These are phyloP conservation scores for Yponomeuta plumbellus DNA, from an alignment of 2,888 invertebrate genomes.

Conservation along the genomic window DNA sequence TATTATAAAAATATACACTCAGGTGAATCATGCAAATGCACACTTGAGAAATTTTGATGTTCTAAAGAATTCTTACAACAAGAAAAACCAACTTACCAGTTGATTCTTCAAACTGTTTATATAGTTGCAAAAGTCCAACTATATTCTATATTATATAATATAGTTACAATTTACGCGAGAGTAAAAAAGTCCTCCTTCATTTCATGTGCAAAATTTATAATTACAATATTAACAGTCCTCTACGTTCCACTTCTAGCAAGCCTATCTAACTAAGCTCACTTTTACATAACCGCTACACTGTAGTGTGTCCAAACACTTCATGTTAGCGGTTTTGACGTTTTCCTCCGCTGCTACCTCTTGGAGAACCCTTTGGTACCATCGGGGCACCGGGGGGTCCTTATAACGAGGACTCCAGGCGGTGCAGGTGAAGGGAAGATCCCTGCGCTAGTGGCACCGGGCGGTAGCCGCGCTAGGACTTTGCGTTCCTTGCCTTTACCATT, in stretches of 20 bases:
- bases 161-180: not conserved
- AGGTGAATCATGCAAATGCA: too few relatives aligned
- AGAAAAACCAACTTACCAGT: too few relatives aligned
- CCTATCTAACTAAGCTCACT: not conserved
- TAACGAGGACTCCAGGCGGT: slow-evolving; percentile 72
- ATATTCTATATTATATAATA: not conserved
- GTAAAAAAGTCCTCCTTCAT: not conserved
- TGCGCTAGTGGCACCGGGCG: slow-evolving; percentile 49
- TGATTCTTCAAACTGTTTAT: too few relatives aligned
- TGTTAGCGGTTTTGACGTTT: not conserved
- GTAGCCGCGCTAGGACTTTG: slow-evolving; percentile 58
- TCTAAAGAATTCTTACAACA: too few relatives aligned
- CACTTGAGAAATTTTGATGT: too few relatives aligned
- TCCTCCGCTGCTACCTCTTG: slow-evolving; percentile 57
- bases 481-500: slow-evolving; percentile 61
- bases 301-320: not conserved
- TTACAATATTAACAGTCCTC: not conserved
- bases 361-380: slow-evolving; percentile 81
- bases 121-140: not conserved
- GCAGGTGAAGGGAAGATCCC: slow-evolving; percentile 64
- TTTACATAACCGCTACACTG: not conserved
- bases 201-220: not conserved
- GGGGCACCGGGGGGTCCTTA: slow-evolving; percentile 86
- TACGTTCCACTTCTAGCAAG: not conserved
- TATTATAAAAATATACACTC: too few relatives aligned